A percentile compares a stretch with the other conserved stretches of the same genome.
Conservation (phyloP, 2,113 vertebrate genomes). For the Atherinomorus stipes region DNA sequence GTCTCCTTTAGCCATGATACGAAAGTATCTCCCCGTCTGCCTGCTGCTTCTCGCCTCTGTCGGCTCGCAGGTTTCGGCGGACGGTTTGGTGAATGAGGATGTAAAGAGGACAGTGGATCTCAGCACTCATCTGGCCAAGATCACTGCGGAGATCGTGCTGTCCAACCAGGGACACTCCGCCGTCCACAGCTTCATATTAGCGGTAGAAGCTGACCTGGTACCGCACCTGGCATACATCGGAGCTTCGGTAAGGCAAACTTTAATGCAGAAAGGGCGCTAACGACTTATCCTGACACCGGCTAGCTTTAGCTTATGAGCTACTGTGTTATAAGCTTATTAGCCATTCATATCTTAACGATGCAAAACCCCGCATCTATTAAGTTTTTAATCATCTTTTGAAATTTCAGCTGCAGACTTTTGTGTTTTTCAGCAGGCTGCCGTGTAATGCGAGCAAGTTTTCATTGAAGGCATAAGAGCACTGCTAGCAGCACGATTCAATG, state of each 20-base stretch:
- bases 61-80: slow-evolving; percentile 55
- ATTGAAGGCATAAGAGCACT: slow-evolving; percentile 3
- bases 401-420: rapidly evolving
- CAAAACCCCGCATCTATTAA: neutral
- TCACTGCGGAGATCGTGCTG: slow-evolving; percentile 89
- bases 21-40: slow-evolving; percentile 23
- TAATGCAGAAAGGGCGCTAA: neutral
- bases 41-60: slow-evolving; percentile 70
- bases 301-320: slow-evolving; percentile 54
- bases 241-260: slow-evolving; percentile 86
- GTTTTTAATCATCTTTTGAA: neutral
- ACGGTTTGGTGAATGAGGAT: slow-evolving; percentile 89
- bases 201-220: slow-evolving; percentile 89
- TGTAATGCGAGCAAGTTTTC: neutral
- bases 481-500: neutral
- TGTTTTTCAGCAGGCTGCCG: neutral
- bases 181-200: slow-evolving; percentile 85
- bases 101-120: slow-evolving; percentile 93
- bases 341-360: neutral
- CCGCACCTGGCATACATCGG: slow-evolving; percentile 90
- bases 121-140: slow-evolving; percentile 93
- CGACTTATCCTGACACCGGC: neutral
- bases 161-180: slow-evolving; percentile 82
- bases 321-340: neutral
- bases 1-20: slow-evolving; percentile 32